Conservation (phyloP, 1,140 invertebrate species). For the Orius insidiosus region DNA sequence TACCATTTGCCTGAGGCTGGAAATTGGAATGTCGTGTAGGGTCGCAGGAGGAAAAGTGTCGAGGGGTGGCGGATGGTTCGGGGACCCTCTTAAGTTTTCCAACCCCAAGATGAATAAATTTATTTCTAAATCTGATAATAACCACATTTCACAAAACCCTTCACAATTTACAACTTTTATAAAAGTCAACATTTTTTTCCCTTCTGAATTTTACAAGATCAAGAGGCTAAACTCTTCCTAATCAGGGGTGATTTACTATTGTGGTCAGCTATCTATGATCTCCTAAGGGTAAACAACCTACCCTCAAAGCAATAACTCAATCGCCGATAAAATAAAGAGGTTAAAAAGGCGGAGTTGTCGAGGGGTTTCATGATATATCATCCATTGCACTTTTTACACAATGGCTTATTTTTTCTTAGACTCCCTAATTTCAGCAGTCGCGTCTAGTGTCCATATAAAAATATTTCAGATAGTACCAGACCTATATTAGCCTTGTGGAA, state of each 20-base stretch:
- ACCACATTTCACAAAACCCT: constrained; percentile 3
- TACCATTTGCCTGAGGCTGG: constrained; percentile 16
- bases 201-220: background rate
- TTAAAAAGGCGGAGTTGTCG: too few relatives aligned
- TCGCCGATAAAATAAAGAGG: background rate
- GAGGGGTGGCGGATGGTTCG: background rate
- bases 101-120: constrained; percentile 9
- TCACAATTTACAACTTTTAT: constrained; percentile 1
- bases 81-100: background rate
- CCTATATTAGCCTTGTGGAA: too few relatives aligned
- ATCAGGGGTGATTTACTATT: background rate
- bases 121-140: constrained; percentile 10
- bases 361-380: too few relatives aligned
- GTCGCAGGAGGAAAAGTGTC: background rate
- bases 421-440: too few relatives aligned
- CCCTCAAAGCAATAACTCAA: background rate
- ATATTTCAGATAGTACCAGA: too few relatives aligned
- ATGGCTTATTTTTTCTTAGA: too few relatives aligned
- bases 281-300: background rate
- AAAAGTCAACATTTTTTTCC: background rate
- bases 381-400: too few relatives aligned
- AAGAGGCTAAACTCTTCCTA: background rate
- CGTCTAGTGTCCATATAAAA: too few relatives aligned
- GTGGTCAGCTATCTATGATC: background rate
- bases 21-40: constrained; percentile 21